These are phyloP conservation scores for Pogoniulus pusillus DNA, from an alignment of 2,797 vertebrate genomes.

Conservation along the genomic window DNA sequence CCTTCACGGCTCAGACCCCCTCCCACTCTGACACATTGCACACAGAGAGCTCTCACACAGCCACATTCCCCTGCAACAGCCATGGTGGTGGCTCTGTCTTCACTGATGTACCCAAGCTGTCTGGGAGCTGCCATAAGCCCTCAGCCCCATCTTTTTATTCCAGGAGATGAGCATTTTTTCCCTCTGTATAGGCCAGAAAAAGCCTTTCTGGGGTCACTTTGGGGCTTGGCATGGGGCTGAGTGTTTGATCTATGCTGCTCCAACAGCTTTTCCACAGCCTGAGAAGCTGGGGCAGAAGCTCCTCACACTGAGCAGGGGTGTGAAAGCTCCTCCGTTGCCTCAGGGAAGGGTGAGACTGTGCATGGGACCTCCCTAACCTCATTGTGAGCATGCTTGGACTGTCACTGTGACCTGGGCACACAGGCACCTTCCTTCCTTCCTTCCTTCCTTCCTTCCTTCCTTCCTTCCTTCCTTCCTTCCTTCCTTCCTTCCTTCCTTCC, in stretches of 20 bases:
- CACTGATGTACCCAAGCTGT: neutral
- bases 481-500: too few relatives aligned
- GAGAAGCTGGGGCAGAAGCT: neutral
- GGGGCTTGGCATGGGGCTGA: too few relatives aligned
- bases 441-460: neutral
- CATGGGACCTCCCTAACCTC: neutral
- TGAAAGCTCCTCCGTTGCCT: neutral
- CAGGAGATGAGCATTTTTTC: neutral
- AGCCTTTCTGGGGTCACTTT: neutral
- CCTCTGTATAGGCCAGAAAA: neutral
- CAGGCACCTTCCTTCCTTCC: accelerated
- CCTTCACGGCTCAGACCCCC: accelerated
- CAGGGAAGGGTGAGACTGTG: neutral
- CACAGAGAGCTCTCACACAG: neutral
- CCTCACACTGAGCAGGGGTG: neutral
- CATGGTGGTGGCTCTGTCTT: neutral
- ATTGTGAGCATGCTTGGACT: neutral
- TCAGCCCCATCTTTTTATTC: neutral
- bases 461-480: too few relatives aligned
- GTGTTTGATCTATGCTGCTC: accelerated
- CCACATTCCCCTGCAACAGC: neutral
- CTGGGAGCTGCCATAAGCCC: neutral
- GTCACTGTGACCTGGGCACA: neutral
- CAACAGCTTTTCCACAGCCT: accelerated
- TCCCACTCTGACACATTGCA: neutral